Conservation (phyloP, 2,888 invertebrate species). For the Timandra comae region DNA sequence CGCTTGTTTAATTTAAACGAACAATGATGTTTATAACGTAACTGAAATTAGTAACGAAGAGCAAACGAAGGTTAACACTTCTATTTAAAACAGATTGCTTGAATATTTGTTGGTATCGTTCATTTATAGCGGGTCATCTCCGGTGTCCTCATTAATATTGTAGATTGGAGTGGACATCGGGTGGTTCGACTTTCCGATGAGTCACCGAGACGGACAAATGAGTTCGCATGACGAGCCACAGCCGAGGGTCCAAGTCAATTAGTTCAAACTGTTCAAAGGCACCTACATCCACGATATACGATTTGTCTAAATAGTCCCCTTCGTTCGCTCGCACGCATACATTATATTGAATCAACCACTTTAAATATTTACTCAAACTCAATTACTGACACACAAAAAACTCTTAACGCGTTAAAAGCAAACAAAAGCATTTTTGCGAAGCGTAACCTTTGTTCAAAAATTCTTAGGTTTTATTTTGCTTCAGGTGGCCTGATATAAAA, state of each 20-base stretch:
- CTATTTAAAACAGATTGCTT: constrained; percentile 3
- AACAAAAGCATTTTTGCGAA: constrained; percentile 4
- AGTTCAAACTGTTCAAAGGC: constrained; percentile 33
- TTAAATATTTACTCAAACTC: constrained; percentile 9
- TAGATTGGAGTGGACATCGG: constrained; percentile 24
- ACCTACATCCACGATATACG: constrained; percentile 26
- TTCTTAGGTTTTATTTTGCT: constrained; percentile 13
- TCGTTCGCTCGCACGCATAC: constrained; percentile 10
- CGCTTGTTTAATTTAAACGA: constrained; percentile 14
- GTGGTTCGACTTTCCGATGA: constrained; percentile 46
- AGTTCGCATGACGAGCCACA: constrained; percentile 39
- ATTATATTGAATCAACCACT: constrained; percentile 23
- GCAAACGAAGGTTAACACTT: constrained; percentile 12
- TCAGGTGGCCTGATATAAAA: constrained; percentile 20
- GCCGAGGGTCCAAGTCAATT: constrained; percentile 47
- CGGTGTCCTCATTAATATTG: constrained; percentile 38
- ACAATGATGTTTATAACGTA: constrained; percentile 21
- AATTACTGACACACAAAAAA: constrained; percentile 5
- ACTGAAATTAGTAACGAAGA: constrained; percentile 13
- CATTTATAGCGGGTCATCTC: constrained; percentile 42
- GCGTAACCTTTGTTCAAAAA: constrained; percentile 5
- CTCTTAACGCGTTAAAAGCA: neutral
- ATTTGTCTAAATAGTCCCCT: constrained; percentile 28
- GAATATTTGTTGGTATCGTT: constrained; percentile 18
- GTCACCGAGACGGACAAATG: constrained; percentile 55